Percentiles rank a stretch among this genome's conserved stretches.
Evolutionary conservation across 1,140 invertebrate genomes (phyloP).

Genomic region (Mesaphorura yosii): DNA sequence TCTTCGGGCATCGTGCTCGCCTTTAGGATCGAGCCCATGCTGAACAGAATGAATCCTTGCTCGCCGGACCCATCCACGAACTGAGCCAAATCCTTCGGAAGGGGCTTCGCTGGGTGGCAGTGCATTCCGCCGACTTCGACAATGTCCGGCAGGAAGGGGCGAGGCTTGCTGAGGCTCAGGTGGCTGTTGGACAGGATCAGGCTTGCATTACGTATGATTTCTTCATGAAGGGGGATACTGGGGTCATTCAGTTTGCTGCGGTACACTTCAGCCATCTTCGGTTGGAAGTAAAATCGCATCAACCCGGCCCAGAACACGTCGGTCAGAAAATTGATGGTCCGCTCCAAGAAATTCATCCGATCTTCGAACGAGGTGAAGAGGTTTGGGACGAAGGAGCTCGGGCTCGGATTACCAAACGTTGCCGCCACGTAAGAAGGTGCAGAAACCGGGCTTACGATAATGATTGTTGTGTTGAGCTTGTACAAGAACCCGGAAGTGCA

Average conservation of each 20-base stretch:
- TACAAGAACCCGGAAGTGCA: constrained; percentile 17
- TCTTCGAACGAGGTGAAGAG: neutral
- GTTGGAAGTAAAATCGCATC: neutral
- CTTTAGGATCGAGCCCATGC: constrained; percentile 44
- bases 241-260: constrained; percentile 24
- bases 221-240: constrained; percentile 38
- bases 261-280: constrained; percentile 21
- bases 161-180: constrained; percentile 40
- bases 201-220: constrained; percentile 40
- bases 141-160: constrained; percentile 39
- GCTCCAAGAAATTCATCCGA: constrained; percentile 9
- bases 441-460: constrained; percentile 8
- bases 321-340: constrained; percentile 2
- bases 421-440: neutral
- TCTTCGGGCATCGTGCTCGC: constrained; percentile 11
- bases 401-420: constrained; percentile 2
- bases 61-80: constrained; percentile 27
- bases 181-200: constrained; percentile 47
- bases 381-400: constrained; percentile 12
- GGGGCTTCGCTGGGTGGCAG: constrained; percentile 12
- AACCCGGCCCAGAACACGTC: constrained; percentile 27
- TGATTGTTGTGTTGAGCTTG: constrained; percentile 14
- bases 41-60: constrained; percentile 57
- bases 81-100: constrained; percentile 26
- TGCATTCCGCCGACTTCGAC: constrained; percentile 46